Evolutionary conservation across 2,797 vertebrate species (phyloP), one percentile per base, ranked within the genome.

Genomic region (Bryconaethiops microstoma): DNA sequence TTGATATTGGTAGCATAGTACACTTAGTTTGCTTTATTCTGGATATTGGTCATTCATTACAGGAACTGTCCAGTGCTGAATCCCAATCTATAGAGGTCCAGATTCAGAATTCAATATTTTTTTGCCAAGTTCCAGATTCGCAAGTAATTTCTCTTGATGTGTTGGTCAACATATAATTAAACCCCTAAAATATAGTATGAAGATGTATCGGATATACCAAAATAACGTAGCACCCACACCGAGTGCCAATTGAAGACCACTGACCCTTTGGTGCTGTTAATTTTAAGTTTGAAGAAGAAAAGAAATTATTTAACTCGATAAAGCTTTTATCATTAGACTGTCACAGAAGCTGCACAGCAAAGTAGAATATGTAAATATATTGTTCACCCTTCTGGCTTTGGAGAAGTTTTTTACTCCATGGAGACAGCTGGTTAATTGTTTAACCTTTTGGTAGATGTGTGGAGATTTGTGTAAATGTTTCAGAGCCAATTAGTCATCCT

Each of bases 11-110:
- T 29, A 21, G 8, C 21, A 35, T 21, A 67, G 5, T 50, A 25
- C 10, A 42, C 16, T 16, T 16, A 19, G 42, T 65, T 82, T 3
- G 17, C 6, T 29, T 35, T 19, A 13, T 77, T 50, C 50, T 4
- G 10, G 0, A 8, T n/a, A 35, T 16, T 13, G 29, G 68, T 69
- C 14, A 16, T 73, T 52, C 7, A 19, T 73, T 60, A 16, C 14
- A 71, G 85, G 54, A 86, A 82, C 77, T 86, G 74, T 86, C 73
- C 76, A 81, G 75, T 84, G 72, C 63, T 84, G 55, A n/a, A 84
- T 79, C 17, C 54, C 69, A 35, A 74, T 54, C 14, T 54, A 7
- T 63, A 48, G 13, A 63, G 40, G 13, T 29, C 0, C 35, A 50
- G 48, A 52, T 74, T 68, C 48, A 50, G 48, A 50, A 50, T 12